A percentile compares a stretch with the other conserved stretches of the same genome.
phyloP scores from a whole-genome alignment of 2,113 vertebrate species.

The Malurus alboscapulatus region DNA sequence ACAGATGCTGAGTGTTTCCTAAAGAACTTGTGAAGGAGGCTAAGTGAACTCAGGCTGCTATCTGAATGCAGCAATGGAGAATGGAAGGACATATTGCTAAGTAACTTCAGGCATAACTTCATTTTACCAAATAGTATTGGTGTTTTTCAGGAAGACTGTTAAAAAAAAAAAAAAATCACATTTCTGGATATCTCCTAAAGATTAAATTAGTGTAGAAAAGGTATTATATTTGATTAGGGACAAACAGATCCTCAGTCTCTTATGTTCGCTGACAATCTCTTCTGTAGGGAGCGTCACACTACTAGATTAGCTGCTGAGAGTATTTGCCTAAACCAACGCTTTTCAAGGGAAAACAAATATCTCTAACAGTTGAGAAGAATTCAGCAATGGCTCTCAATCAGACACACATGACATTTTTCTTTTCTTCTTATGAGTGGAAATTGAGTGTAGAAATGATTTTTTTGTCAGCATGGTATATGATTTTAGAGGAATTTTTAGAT shows the following conservation, averaged over 20 bases:
- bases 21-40: background rate
- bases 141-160: background rate
- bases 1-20: background rate
- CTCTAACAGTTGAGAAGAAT: background rate
- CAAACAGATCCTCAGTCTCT: background rate
- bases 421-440: background rate
- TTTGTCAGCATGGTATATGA: background rate
- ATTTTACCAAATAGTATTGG: background rate
- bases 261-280: background rate
- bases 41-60: background rate
- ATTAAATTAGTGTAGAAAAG: background rate
- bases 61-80: background rate
- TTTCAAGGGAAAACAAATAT: background rate
- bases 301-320: background rate
- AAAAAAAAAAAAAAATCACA: background rate
- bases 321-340: background rate
- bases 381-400: background rate
- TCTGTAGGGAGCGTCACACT: background rate
- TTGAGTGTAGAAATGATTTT: background rate
- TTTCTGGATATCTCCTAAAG: background rate
- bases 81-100: background rate
- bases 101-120: background rate
- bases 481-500: background rate
- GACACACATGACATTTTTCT: background rate
- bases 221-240: background rate